phyloP scores from a whole-genome alignment of 2,888 invertebrate genomes.

The Teleiodes luculella region DNA sequence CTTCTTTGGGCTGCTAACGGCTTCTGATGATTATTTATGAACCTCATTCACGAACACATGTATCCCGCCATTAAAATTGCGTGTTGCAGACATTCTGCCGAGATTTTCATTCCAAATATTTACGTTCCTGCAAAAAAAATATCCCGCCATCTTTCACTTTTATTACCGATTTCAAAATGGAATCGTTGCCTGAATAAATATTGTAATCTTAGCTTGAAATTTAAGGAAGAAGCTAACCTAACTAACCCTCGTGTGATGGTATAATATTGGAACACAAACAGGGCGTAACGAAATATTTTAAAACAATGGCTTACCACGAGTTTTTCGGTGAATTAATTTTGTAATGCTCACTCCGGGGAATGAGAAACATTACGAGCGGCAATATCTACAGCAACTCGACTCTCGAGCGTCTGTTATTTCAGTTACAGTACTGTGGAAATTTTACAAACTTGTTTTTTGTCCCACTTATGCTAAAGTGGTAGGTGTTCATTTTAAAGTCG shows the following conservation, averaged over 20 bases:
- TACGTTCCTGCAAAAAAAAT: not conserved
- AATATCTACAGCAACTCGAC: conserved; percentile 4
- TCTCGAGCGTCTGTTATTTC: conserved; percentile 11
- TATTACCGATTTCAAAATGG: not conserved
- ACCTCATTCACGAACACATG: not conserved
- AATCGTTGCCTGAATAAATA: not conserved
- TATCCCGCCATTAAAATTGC: not conserved
- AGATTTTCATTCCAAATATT: not conserved
- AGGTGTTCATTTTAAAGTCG: conserved; percentile 10
- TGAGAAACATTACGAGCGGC: conserved; percentile 2
- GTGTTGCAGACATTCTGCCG: not conserved
- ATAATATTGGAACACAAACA: not conserved
- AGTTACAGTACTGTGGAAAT: conserved; percentile 12
- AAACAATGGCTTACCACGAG: not conserved
- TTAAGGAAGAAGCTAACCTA: no score
- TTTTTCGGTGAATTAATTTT: conserved; percentile 9
- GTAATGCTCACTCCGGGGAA: not conserved
- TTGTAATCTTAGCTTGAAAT: no score
- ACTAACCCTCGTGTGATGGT: no score
- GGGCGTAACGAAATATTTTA: not conserved
- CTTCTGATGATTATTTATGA: conserved; percentile 2
- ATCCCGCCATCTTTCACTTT: not conserved
- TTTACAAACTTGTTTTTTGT: conserved; percentile 38
- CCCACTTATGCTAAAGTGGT: conserved; percentile 29
- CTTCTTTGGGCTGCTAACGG: not conserved